Evolutionary conservation across 1,140 invertebrate genomes (phyloP), one percentile per base, ranked within the genome.

Genomic region (Orius laevigatus): DNA sequence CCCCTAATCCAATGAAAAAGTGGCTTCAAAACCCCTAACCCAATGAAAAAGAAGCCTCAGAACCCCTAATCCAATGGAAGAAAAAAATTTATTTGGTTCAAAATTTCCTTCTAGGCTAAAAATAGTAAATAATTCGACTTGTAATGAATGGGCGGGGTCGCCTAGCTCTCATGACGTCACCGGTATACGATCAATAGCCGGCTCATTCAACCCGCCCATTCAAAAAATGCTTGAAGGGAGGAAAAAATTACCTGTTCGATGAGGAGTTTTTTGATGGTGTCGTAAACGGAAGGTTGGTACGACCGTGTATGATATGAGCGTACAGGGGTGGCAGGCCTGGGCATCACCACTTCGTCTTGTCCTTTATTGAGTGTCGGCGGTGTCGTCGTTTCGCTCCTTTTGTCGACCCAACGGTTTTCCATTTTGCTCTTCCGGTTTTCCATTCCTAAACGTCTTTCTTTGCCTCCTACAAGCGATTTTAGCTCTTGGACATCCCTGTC

Each of bases 401-500:
- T 52, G 33, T 52, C 46, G 19, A 32, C 31, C 48, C 43, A 52
- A 18, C 43, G 42, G 39, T 55, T 52, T 25, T 25, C 25, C 25
- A 25, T 25, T 25, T 25, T 25, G 25, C 31, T 52, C 40, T n/a
- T 44, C 5, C 16, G 33, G 25, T 16, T 16, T 38, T 6, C 35
- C n/a, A 10, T 31, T 45, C 16, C 53, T 38, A 9, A 18, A 4
- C 32, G 15, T 54, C 36, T 33, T 43, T 49, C 33, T 49, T 34
- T 39, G 16, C 54, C 48, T 31, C 64, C 66, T 1, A 70, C 69
- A 33, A 76, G 56, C 18, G 69, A 68, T 59, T 74, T 74, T 33
- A 76, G 57, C 57, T 75, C 73, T 41, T 66, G 62, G 0, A 75
- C 73, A 39, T 74, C 72, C 62, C 74, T 70, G 47, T 76, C 73